Evolutionary conservation across 2,797 vertebrate genomes (phyloP).

Genomic region (Oreochromis grahami): DNA sequence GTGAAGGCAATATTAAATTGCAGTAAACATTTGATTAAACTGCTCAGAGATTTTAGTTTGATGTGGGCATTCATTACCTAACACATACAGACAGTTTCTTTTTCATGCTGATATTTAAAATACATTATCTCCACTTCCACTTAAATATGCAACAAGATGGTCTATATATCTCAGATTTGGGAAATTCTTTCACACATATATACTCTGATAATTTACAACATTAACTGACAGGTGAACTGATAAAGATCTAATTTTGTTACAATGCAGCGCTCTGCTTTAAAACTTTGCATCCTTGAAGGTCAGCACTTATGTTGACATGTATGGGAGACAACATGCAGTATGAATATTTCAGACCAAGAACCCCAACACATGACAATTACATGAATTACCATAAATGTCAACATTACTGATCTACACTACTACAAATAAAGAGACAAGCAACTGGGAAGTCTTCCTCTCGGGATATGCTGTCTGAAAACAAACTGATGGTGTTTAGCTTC

Average conservation of each 20-base stretch:
- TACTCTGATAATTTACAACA: neutral
- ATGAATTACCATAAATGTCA: slow-evolving; percentile 24
- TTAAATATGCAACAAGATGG: neutral
- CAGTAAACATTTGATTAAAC: neutral
- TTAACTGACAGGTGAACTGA: neutral
- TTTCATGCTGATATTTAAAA: neutral
- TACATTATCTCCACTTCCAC: neutral
- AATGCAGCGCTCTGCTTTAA: neutral
- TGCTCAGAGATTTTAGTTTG: neutral
- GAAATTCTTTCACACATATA: neutral
- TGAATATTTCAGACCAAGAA: neutral
- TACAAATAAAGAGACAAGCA: slow-evolving; percentile 6
- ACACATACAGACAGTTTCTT: neutral
- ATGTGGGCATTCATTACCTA: neutral
- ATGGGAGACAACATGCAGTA: neutral
- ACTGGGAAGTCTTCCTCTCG: slow-evolving; percentile 38
- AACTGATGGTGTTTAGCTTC: slow-evolving; percentile 56
- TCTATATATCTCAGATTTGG: neutral
- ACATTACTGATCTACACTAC: neutral
- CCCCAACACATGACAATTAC: neutral
- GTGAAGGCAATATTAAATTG: neutral
- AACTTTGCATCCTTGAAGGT: neutral
- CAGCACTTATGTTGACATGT: neutral
- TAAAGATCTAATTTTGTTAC: neutral
- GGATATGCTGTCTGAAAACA: slow-evolving; percentile 54